Conservation (phyloP, 2,113 vertebrate genomes). For the Ploceus nigricollis region DNA sequence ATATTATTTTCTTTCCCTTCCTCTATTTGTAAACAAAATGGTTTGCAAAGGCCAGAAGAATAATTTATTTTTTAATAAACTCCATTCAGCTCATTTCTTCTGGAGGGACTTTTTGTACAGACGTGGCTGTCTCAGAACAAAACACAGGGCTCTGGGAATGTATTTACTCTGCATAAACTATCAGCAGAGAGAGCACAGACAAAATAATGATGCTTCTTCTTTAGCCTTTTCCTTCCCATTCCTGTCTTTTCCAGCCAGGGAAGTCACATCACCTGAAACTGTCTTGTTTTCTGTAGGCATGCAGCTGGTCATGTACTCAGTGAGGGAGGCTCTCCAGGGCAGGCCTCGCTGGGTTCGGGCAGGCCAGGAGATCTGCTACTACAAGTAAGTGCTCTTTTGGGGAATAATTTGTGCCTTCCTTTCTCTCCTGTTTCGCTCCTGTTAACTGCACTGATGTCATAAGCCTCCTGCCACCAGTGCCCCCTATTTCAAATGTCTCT, state of each 20-base stretch:
- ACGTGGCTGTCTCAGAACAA: not conserved
- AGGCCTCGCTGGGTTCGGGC: conserved; percentile 82
- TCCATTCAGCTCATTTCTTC: not conserved
- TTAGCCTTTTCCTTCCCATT: not conserved
- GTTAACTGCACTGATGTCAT: not conserved
- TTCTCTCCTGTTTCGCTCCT: not conserved
- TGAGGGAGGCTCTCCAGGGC: conserved; percentile 87
- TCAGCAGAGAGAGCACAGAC: not conserved
- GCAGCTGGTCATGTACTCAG: conserved; percentile 90
- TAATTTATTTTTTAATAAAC: not conserved
- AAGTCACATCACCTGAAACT: not conserved
- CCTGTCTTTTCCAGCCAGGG: not conserved
- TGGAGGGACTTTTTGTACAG: not conserved
- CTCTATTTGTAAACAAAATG: not conserved
- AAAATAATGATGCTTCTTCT: not conserved
- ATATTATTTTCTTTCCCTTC: not conserved
- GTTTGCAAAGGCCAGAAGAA: not conserved
- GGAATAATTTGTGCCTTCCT: not conserved
- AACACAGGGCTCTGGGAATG: not conserved
- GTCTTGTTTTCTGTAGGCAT: conserved; percentile 78
- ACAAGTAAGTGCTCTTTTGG: conserved; percentile 77
- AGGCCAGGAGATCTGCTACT: conserved; percentile 90
- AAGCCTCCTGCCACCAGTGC: not conserved
- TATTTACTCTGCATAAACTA: not conserved
- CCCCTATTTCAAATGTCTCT: not conserved